Percentiles rank a stretch among this genome's conserved stretches.
Conservation (phyloP, 2,113 vertebrate species). For the Macaca nemestrina region DNA sequence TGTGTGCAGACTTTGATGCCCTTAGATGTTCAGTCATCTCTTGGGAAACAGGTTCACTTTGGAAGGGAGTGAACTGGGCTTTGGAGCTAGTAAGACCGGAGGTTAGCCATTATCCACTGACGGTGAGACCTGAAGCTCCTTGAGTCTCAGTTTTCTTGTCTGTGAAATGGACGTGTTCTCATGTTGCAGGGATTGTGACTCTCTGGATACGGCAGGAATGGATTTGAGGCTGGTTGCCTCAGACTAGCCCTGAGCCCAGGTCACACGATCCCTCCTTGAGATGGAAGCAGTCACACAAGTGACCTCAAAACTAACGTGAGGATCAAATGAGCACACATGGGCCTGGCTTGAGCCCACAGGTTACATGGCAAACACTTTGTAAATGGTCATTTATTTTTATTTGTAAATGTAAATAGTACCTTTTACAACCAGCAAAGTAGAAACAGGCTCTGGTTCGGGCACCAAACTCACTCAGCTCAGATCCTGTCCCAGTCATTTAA, state of each 20-base stretch:
- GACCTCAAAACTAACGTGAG: not conserved
- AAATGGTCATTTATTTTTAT: not conserved
- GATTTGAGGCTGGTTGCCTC: not conserved
- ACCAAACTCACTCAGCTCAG: not conserved
- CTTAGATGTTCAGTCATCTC: not conserved
- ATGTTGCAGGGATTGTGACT: accelerated
- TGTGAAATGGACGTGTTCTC: not conserved
- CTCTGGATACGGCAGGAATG: not conserved
- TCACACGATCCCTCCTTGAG: not conserved
- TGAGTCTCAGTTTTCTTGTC: not conserved
- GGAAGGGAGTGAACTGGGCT: not conserved
- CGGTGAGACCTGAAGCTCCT: not conserved
- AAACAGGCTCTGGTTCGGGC: not conserved
- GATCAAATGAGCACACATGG: not conserved
- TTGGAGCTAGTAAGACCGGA: not conserved
- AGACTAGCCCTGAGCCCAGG: too few relatives aligned
- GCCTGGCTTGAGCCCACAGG: not conserved
- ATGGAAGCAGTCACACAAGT: not conserved
- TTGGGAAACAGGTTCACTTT: not conserved
- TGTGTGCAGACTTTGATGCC: not conserved
- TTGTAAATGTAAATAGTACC: not conserved
- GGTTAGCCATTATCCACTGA: not conserved
- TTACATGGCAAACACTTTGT: not conserved
- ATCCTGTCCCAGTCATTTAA: not conserved
- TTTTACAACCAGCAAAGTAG: not conserved